Conservation (phyloP, 2,888 invertebrate genomes). For the Drosophila anomalata region DNA sequence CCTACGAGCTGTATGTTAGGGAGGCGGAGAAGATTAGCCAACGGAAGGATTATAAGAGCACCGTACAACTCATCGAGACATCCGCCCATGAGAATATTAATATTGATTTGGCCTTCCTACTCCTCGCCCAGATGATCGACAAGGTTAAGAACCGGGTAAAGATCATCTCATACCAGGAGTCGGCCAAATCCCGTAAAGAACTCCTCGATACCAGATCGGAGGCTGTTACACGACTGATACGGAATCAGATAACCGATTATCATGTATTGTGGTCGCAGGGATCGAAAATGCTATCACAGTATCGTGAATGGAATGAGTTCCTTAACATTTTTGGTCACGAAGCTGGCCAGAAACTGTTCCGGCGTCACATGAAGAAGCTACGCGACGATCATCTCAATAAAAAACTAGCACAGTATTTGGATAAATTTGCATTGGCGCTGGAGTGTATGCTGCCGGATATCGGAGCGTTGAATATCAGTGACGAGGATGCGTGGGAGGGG, state of each 20-base stretch:
- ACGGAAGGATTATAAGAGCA: conserved; percentile 95
- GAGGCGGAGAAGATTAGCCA: conserved; percentile 95
- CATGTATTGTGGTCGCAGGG: conserved; percentile 94
- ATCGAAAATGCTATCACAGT: conserved; percentile 92
- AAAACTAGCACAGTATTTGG: conserved; percentile 90
- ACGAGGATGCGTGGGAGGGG: conserved; percentile 92
- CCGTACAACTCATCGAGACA: conserved; percentile 95
- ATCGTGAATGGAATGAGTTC: conserved; percentile 95
- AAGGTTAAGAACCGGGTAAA: conserved; percentile 90
- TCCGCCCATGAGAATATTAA: conserved; percentile 98
- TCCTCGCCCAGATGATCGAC: conserved; percentile 96
- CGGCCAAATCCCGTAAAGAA: conserved; percentile 93
- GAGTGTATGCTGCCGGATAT: conserved; percentile 92
- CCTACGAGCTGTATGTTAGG: conserved; percentile 92
- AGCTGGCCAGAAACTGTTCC: conserved; percentile 90
- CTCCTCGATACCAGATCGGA: conserved; percentile 95
- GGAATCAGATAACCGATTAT: conserved; percentile 92
- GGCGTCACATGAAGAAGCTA: conserved; percentile 91
- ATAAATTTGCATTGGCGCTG: conserved; percentile 90
- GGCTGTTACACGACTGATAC: conserved; percentile 93
- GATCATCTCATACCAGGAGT: conserved; percentile 91
- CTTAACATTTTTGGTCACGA: conserved; percentile 95
- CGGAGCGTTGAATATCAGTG: conserved; percentile 86
- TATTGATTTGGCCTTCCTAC: conserved; percentile 95
- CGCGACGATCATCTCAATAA: conserved; percentile 92